Evolutionary conservation across 1,140 invertebrate species (phyloP).

Genomic region (Wasmannia auropunctata): DNA sequence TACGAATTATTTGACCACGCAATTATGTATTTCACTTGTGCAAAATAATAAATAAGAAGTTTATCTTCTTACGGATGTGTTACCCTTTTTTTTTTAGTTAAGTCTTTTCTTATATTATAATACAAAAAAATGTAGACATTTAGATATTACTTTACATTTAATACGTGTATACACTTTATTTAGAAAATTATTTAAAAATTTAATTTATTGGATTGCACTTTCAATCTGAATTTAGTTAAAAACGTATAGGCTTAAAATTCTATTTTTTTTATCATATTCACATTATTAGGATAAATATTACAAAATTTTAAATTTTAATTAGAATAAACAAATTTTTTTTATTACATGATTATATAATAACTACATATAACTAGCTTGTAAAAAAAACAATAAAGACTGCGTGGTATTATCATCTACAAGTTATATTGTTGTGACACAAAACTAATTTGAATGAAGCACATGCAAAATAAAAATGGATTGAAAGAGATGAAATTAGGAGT

Average conservation of each 20-base stretch:
- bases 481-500: background rate
- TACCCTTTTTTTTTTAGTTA: background rate
- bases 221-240: too few species aligned
- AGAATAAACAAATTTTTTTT: background rate
- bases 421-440: background rate
- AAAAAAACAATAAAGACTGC: background rate
- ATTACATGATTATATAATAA: background rate
- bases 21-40: background rate
- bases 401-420: too few species aligned
- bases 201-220: too few species aligned
- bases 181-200: background rate
- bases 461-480: background rate
- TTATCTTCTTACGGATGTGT: too few species aligned
- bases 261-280: background rate
- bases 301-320: background rate
- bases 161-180: too few species aligned
- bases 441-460: background rate
- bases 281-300: background rate
- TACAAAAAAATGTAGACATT: background rate
- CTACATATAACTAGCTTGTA: background rate
- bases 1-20: background rate
- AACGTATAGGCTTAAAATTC: too few species aligned
- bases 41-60: constrained; percentile 23
- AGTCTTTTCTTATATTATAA: background rate
- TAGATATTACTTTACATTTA: background rate